Evolutionary conservation across 2,797 vertebrate genomes (phyloP).

Genomic region (Melopsittacus undulatus): DNA sequence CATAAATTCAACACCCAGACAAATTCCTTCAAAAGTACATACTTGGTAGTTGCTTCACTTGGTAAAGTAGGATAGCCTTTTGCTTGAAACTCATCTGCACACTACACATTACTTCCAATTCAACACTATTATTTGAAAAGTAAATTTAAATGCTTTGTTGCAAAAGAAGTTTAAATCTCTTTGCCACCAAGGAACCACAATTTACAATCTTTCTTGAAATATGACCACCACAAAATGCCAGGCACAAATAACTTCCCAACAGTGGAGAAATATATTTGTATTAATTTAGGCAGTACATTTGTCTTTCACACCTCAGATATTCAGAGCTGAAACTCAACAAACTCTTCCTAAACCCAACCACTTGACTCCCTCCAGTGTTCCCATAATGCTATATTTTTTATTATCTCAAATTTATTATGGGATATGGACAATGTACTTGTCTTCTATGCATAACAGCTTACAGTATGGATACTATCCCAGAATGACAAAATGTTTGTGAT

Average conservation of each 20-base stretch:
- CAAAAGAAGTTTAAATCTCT: background rate
- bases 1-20: conserved; percentile 71
- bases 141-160: background rate
- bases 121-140: conserved; percentile 17
- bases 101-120: background rate
- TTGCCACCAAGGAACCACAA: background rate
- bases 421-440: background rate
- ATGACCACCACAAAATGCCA: background rate
- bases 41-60: conserved; percentile 24
- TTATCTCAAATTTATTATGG: background rate
- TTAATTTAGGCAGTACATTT: background rate
- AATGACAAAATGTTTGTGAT: background rate
- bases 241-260: background rate
- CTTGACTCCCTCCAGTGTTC: background rate
- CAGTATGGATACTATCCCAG: background rate
- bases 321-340: background rate
- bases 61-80: conserved; percentile 37
- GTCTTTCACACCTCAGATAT: background rate
- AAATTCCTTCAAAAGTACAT: conserved; percentile 61
- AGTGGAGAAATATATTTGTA: background rate
- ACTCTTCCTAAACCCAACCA: background rate
- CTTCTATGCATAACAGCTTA: background rate
- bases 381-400: background rate
- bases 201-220: conserved; percentile 1
- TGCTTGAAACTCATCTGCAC: conserved; percentile 2